Evolutionary conservation across 2,797 vertebrate genomes (phyloP).

Genomic region (Linurgus olivaceus): DNA sequence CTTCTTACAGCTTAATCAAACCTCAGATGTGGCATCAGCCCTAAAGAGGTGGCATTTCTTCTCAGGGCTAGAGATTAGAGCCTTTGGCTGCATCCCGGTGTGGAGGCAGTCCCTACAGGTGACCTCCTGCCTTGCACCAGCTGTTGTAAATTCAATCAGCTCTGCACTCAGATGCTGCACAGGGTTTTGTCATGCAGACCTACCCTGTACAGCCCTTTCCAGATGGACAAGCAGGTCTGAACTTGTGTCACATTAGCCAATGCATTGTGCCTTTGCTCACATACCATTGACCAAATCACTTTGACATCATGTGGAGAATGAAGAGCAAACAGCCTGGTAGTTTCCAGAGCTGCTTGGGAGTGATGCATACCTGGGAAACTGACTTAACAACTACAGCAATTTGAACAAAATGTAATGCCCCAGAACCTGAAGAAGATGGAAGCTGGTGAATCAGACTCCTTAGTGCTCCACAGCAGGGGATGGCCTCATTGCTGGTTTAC

Average conservation of each 20-base stretch:
- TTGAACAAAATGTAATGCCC: background rate
- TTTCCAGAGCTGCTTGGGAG: background rate
- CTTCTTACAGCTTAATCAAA: background rate
- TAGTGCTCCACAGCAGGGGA: background rate
- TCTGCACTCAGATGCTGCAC: background rate
- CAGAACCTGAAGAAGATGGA: background rate
- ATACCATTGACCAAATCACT: background rate
- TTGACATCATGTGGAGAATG: background rate
- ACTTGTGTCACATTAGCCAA: background rate
- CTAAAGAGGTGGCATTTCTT: background rate
- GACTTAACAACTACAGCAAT: background rate
- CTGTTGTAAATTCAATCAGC: background rate
- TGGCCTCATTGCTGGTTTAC: background rate
- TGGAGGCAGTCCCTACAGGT: background rate
- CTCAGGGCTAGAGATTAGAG: background rate
- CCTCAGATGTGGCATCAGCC: background rate
- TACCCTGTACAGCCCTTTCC: background rate
- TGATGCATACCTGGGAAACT: background rate
- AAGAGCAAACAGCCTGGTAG: background rate
- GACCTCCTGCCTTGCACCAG: background rate
- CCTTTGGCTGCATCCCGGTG: background rate
- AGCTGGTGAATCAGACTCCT: background rate
- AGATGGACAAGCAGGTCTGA: background rate
- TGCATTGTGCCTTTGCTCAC: background rate
- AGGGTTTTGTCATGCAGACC: background rate